Evolutionary conservation across 1,140 invertebrate species (phyloP).

Genomic region (Drosophila equinoxialis): DNA sequence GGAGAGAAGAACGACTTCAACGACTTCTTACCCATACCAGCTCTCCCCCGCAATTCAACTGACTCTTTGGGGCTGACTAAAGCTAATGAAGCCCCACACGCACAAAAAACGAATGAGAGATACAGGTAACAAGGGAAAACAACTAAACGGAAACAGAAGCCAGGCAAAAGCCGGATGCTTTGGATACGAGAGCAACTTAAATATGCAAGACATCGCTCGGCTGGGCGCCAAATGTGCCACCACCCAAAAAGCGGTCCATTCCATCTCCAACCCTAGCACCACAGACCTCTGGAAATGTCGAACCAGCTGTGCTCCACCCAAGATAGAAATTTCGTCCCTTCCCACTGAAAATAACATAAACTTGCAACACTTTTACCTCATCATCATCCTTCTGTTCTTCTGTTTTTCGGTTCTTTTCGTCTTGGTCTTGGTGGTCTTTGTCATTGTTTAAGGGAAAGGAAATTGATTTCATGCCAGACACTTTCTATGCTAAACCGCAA

Average conservation of each 20-base stretch:
- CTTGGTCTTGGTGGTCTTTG: not conserved
- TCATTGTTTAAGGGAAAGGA: conserved; percentile 31
- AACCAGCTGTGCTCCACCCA: conserved; percentile 43
- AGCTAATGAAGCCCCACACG: conserved; percentile 59
- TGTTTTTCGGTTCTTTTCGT: not conserved
- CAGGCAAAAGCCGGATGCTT: conserved; percentile 32
- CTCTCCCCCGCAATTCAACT: not conserved
- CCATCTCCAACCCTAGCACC: not conserved
- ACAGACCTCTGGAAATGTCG: not conserved
- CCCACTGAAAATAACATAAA: conserved; percentile 38
- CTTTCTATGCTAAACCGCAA: conserved; percentile 68
- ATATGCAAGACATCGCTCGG: conserved; percentile 73
- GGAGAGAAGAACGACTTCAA: conserved; percentile 12
- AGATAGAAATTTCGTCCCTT: not conserved
- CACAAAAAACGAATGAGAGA: not conserved
- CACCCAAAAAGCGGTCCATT: conserved; percentile 3
- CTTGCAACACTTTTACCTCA: conserved; percentile 77
- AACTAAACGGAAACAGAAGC: conserved; percentile 61
- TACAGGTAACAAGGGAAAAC: conserved; percentile 53
- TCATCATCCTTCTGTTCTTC: conserved; percentile 53
- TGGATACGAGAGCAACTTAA: conserved; percentile 46
- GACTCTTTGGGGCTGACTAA: not conserved
- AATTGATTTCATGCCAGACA: conserved; percentile 73
- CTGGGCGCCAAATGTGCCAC: conserved; percentile 70
- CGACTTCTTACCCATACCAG: too few relatives aligned